Evolutionary conservation across 2,113 vertebrate species (phyloP), one percentile per base, ranked within the genome.

Genomic region (Istiophorus platypterus): DNA sequence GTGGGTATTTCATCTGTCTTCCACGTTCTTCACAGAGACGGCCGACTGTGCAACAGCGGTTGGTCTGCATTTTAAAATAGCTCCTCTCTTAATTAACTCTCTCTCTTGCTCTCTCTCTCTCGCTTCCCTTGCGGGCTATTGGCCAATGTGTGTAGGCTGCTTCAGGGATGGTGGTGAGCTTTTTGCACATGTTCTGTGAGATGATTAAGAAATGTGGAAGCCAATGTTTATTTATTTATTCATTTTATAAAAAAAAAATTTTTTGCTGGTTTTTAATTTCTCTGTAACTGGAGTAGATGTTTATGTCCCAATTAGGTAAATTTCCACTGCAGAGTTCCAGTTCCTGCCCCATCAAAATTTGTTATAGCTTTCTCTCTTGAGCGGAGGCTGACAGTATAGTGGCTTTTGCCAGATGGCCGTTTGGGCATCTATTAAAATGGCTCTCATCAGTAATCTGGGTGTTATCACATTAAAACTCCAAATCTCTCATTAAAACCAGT

Each of bases 41-140:
- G 54, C 78, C 17, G 37, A 86, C 74, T 65, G 74, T 77, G 76
- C 69, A 59, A 31, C 84, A 64, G 74, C 64, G 80, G 61, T 77
- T 64, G 81, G 62, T 79, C 65, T 65, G 41, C 41, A 51, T 78
- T 84, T 69, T 80, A 81, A 90, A 89, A 88, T 85, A 87, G 86
- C 78, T 71, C 56, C 73, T 82, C 61, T 86, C 80, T 82, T 92
- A 86, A 92, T 91, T 81, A 92, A 85, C 84, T 84, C 61, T 0
- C 64, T 72, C 74, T 57, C 54, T 76, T n/a, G n/a, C n/a, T n/a
- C n/a, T n/a, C n/a, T n/a, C n/a, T n/a, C n/a, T n/a, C n/a, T n/a
- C n/a, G n/a, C n/a, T 58, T 66, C 73, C 76, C 89, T 87, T 65
- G 64, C 20, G 24, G 91, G 84, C 80, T 62, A 8, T 62, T 39